phyloP scores from a whole-genome alignment of 2,888 invertebrate species.

The Morpho helenor region DNA sequence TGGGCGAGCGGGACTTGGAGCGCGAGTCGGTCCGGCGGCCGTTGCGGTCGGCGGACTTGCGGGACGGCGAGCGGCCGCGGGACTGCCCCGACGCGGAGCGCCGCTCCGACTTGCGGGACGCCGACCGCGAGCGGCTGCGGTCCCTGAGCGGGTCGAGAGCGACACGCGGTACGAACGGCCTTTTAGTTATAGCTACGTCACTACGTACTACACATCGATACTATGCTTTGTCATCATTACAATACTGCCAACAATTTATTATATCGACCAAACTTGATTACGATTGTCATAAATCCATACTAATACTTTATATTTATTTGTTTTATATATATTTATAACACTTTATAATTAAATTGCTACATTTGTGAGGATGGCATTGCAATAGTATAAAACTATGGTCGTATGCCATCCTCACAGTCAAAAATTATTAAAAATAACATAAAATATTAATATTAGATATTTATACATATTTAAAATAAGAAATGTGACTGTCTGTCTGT shows the following conservation, averaged over 20 bases:
- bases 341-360: too few relatives aligned
- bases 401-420: too few relatives aligned
- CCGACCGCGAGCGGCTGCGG: conserved; percentile 60
- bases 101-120: conserved; percentile 45
- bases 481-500: too few relatives aligned
- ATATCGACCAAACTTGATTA: too few relatives aligned
- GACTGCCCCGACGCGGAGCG: conserved; percentile 33
- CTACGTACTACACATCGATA: conserved; percentile 18
- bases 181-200: conserved; percentile 20
- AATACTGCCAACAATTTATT: background rate
- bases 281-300: too few relatives aligned
- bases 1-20: conserved; percentile 75
- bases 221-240: conserved; percentile 10
- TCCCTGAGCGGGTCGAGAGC: conserved; percentile 48
- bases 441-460: too few relatives aligned
- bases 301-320: too few relatives aligned
- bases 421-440: too few relatives aligned
- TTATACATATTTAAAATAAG: too few relatives aligned
- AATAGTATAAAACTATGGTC: too few relatives aligned
- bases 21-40: conserved; percentile 42
- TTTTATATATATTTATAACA: too few relatives aligned
- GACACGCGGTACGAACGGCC: conserved; percentile 29
- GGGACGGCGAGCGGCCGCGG: conserved; percentile 32
- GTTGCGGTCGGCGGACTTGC: conserved; percentile 41
- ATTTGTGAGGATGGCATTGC: too few relatives aligned